Percentiles rank a stretch among this genome's conserved stretches.
Evolutionary conservation across 2,888 invertebrate species (phyloP).

Genomic region (Ophioninae sp.): DNA sequence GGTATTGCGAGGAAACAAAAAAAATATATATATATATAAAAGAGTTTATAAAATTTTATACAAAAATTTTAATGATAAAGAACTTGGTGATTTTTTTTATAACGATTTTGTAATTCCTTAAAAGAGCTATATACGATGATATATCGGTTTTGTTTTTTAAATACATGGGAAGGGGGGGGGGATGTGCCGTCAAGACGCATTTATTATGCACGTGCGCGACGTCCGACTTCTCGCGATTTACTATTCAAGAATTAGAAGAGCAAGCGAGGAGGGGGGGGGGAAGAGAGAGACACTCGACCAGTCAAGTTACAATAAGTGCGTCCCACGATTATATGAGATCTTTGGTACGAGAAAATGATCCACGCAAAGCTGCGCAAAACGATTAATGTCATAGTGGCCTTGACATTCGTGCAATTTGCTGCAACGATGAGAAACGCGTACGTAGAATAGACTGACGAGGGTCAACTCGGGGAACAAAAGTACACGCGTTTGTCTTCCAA

Average conservation of each 20-base stretch:
- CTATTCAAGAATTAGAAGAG: conserved; percentile 70
- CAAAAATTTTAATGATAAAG: too few relatives aligned
- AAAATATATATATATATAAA: too few relatives aligned
- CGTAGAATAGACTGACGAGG: conserved; percentile 1
- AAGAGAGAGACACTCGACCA: conserved; percentile 23
- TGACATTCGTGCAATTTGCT: conserved; percentile 57
- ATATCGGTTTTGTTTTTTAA: conserved; percentile 51
- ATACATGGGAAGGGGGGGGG: conserved; percentile 1
- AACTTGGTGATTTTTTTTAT: too few relatives aligned
- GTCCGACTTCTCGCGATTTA: conserved; percentile 65
- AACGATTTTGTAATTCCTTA: neutral
- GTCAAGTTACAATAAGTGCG: conserved; percentile 50
- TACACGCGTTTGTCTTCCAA: conserved; percentile 17
- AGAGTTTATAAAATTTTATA: conserved; percentile 15
- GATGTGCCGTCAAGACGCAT: conserved; percentile 64
- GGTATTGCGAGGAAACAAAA: neutral
- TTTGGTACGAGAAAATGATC: conserved; percentile 38
- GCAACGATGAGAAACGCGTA: conserved; percentile 34
- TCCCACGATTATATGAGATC: conserved; percentile 50
- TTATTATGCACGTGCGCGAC: conserved; percentile 67
- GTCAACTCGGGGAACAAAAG: conserved; percentile 22
- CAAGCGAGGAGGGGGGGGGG: conserved; percentile 14
- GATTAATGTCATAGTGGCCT: conserved; percentile 57
- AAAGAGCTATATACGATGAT: conserved; percentile 15
- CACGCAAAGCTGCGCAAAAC: conserved; percentile 27